Evolutionary conservation across 2,797 vertebrate species (phyloP).

Genomic region (Lutjanus argentimaculatus): DNA sequence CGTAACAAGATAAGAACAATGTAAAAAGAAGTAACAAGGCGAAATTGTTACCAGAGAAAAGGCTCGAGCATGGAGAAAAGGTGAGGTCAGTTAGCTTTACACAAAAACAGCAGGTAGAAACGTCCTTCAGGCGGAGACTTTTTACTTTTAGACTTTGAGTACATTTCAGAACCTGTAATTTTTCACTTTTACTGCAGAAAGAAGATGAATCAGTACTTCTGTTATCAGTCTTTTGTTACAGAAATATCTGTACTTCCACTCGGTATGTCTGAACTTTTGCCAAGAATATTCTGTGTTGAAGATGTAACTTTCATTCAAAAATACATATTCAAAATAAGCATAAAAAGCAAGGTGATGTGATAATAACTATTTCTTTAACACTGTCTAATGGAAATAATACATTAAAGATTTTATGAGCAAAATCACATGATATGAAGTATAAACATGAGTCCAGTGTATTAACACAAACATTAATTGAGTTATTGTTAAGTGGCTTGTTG

Average conservation of each 20-base stretch:
- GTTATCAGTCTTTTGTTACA: background rate
- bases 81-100: too few relatives aligned
- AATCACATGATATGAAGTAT: constrained; percentile 1
- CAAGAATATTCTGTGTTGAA: background rate
- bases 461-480: background rate
- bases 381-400: constrained; percentile 6
- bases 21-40: too few relatives aligned
- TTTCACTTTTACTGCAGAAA: too few relatives aligned
- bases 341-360: background rate
- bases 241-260: background rate
- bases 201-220: too few relatives aligned
- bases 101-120: too few relatives aligned
- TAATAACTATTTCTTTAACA: constrained; percentile 12
- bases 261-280: too few relatives aligned
- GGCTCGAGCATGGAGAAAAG: too few relatives aligned
- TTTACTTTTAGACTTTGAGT: too few relatives aligned
- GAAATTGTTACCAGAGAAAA: too few relatives aligned
- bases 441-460: background rate
- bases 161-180: too few relatives aligned
- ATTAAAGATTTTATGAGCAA: background rate
- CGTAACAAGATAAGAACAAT: too few relatives aligned
- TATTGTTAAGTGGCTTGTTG: background rate
- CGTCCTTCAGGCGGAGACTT: too few relatives aligned
- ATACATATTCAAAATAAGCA: background rate
- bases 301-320: background rate